Conservation (phyloP, 2,888 invertebrate genomes). For the Agrochola circellaris region DNA sequence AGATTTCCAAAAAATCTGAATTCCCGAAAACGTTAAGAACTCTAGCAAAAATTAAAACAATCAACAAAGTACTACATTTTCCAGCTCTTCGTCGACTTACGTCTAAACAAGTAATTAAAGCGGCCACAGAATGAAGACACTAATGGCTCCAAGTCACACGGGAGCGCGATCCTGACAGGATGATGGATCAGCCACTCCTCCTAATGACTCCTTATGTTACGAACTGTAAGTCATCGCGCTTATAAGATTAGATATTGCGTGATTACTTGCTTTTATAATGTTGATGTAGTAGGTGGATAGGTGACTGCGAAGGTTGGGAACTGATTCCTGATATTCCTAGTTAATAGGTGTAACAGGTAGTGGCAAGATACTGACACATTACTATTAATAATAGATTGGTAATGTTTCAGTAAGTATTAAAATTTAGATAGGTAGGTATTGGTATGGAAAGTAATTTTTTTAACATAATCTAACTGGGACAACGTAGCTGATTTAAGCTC, state of each 20-base stretch:
- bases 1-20: too few relatives aligned
- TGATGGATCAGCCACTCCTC: constrained; percentile 76
- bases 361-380: background rate
- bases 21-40: background rate
- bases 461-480: background rate
- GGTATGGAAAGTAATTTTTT: background rate
- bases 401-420: background rate
- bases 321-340: background rate
- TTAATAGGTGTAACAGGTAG: background rate
- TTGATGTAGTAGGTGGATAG: background rate
- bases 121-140: constrained; percentile 71
- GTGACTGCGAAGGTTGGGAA: background rate
- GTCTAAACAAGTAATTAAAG: constrained; percentile 69
- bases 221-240: constrained; percentile 63
- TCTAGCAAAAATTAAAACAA: constrained; percentile 25
- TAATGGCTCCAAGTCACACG: constrained; percentile 73
- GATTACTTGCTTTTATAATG: constrained; percentile 44
- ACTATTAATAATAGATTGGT: background rate
- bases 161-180: constrained; percentile 73
- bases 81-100: constrained; percentile 50
- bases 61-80: constrained; percentile 29
- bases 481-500: background rate
- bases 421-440: too few relatives aligned
- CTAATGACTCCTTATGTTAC: constrained; percentile 76
- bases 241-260: constrained; percentile 65